Evolutionary conservation across 2,113 vertebrate genomes (phyloP), one percentile per base, ranked within the genome.

Genomic region (Geothlypis trichas): DNA sequence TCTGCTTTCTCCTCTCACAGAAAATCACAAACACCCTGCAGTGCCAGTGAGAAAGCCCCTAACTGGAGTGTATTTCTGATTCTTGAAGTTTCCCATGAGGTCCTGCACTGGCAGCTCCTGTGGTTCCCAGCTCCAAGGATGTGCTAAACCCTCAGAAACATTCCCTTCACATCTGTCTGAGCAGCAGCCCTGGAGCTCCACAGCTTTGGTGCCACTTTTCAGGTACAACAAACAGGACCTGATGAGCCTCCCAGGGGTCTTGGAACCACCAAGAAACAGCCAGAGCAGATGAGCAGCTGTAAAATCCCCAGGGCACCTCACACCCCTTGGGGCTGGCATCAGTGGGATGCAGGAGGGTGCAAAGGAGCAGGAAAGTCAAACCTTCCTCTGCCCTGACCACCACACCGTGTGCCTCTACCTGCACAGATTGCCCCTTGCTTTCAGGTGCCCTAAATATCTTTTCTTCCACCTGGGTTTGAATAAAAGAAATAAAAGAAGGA

Each of bases 1-100:
- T 89, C 87, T 81, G 84, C 91, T 95, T 95, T 84, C 75, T 77
- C 90, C 62, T 63, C 61, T 74, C 69, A 39, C 2, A 42, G 59
- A 58, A 69, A 91, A 46, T 62, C 13, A 39, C n/a, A 81, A 51
- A 13, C 59, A 51, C 9, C 20, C 39, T 10, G 2, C 47, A 67
- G n/a, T 2, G 2, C 37, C 76, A 85, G 26, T 55, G 28, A 90
- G 79, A 95, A 95, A 87, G n/a, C 11, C 65, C 77, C 55, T 37
- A 33, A 33, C 14, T 74, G 27, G 27, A 55, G 5, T 19, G 14
- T 33, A 59, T 33, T 23, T 52, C 28, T 21, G 28, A 3, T 52
- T 91, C 69, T 57, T 89, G 33, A 42, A 37, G 24, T 52, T 95
- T 87, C 61, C 66, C 61, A 55, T 37, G 44, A 87, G 87, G 66